These are phyloP conservation scores for Vicugna pacos DNA, from an alignment of 2,113 vertebrate genomes.

Conservation along the genomic window DNA sequence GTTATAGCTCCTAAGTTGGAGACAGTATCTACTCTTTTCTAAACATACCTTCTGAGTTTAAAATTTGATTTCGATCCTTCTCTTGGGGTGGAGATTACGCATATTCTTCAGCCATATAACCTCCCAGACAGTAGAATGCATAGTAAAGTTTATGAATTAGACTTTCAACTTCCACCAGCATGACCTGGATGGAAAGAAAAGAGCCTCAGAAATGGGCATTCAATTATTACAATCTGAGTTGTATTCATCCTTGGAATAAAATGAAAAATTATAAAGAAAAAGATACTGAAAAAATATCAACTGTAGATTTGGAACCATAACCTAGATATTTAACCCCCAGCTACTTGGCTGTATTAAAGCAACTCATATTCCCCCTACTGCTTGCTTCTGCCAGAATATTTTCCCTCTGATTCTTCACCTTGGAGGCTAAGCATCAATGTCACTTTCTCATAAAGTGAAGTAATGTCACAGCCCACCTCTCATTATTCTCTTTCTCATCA, in stretches of 20 bases:
- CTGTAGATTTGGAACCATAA: neutral
- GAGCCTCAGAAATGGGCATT: neutral
- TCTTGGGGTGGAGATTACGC: neutral
- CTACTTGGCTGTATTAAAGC: neutral
- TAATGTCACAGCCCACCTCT: neutral
- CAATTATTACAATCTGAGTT: neutral
- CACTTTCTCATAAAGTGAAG: neutral
- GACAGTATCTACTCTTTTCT: neutral
- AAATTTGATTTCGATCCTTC: neutral
- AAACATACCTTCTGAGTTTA: neutral
- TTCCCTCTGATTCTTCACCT: neutral
- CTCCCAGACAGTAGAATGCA: neutral
- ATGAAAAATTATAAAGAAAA: conserved; percentile 1
- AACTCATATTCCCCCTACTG: neutral
- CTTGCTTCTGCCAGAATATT: neutral
- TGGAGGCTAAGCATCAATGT: neutral
- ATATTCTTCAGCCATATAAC: neutral
- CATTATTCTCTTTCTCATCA: neutral
- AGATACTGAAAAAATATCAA: neutral
- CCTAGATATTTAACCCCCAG: neutral
- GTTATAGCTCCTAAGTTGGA: neutral
- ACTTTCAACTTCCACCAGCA: neutral
- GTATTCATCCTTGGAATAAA: neutral
- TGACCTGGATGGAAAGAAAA: neutral
- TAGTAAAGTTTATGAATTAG: neutral